These are phyloP conservation scores for Thalpophila matura DNA, from an alignment of 2,888 invertebrate genomes.

Conservation along the genomic window DNA sequence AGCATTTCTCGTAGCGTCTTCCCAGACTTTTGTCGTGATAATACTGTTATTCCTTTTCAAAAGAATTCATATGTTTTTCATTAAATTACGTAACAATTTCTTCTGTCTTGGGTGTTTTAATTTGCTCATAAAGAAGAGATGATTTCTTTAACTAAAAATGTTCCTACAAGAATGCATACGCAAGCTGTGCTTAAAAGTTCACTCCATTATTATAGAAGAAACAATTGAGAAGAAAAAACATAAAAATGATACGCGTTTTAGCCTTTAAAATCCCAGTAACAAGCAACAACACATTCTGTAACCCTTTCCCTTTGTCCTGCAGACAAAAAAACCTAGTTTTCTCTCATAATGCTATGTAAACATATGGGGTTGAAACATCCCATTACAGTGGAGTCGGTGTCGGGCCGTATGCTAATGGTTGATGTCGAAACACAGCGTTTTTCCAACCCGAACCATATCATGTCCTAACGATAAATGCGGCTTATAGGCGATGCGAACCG, in stretches of 20 bases:
- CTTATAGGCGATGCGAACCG: conserved; percentile 7
- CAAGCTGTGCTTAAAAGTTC: background rate
- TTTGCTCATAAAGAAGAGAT: background rate
- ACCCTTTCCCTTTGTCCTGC: conserved; percentile 35
- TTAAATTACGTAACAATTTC: too few species aligned
- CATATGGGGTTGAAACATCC: conserved; percentile 62
- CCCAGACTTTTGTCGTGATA: too few species aligned
- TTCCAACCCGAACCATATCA: conserved; percentile 65
- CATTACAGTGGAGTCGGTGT: conserved; percentile 64
- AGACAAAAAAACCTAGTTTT: conserved; percentile 52
- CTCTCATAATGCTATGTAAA: conserved; percentile 59
- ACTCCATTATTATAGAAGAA: background rate
- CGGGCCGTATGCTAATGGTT: conserved; percentile 68
- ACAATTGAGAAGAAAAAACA: background rate
- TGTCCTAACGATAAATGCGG: conserved; percentile 61
- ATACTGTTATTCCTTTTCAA: too few species aligned
- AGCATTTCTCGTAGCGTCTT: too few species aligned
- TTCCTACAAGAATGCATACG: background rate
- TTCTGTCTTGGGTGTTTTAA: too few species aligned
- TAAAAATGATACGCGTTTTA: background rate
- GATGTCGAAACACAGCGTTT: conserved; percentile 64
- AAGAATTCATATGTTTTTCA: too few species aligned
- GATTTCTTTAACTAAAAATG: background rate
- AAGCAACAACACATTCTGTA: conserved; percentile 27
- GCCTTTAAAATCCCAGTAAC: conserved; percentile 24